Evolutionary conservation across 2,888 invertebrate species (phyloP).

Genomic region (Lydus trimaculatus): DNA sequence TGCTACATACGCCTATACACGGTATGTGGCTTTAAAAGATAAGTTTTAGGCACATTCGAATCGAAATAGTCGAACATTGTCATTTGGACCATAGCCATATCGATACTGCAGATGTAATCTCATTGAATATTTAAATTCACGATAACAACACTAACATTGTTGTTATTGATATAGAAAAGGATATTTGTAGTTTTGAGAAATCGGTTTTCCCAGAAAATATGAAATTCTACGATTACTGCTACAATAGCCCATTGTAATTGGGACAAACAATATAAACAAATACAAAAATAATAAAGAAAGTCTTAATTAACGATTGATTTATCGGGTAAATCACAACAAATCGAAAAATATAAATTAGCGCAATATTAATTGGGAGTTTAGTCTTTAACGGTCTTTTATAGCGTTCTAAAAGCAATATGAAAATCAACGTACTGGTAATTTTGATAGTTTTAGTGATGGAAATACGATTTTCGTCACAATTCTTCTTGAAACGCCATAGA

Average conservation of each 20-base stretch:
- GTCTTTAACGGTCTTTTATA: background rate
- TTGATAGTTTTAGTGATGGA: background rate
- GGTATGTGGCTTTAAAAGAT: background rate
- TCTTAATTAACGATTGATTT: background rate
- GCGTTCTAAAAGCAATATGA: background rate
- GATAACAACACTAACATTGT: slow-evolving; percentile 11
- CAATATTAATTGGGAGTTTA: background rate
- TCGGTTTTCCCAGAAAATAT: background rate
- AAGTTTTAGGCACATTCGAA: slow-evolving; percentile 9
- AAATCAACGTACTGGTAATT: background rate
- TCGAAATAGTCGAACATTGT: slow-evolving; percentile 12
- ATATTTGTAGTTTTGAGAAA: background rate
- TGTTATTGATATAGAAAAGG: slow-evolving; percentile 4
- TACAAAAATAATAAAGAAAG: background rate
- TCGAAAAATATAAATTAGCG: background rate
- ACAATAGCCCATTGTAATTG: background rate
- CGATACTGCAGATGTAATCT: slow-evolving; percentile 17
- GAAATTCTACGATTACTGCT: background rate
- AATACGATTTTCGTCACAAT: background rate
- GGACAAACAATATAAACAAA: background rate
- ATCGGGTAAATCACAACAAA: background rate
- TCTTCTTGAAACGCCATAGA: background rate
- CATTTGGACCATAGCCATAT: slow-evolving; percentile 15
- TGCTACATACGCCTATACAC: background rate
- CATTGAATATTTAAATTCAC: slow-evolving; percentile 18